These are phyloP conservation scores for Abrostola tripartita DNA, from an alignment of 2,888 invertebrate genomes.

Conservation along the genomic window DNA sequence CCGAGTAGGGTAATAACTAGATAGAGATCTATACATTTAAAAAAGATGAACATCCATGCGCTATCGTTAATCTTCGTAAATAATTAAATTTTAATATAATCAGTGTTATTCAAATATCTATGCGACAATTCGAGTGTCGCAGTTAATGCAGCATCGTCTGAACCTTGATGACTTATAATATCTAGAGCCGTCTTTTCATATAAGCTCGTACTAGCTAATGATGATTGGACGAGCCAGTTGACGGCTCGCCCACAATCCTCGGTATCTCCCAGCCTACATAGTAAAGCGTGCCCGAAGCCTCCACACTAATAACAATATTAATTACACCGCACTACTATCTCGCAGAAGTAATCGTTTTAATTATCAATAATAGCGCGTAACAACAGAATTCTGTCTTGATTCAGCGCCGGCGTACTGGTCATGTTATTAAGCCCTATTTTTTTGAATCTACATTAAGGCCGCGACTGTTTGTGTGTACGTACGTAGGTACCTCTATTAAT, in stretches of 20 bases:
- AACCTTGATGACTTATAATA: conserved; percentile 29
- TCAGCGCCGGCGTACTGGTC: conserved; percentile 26
- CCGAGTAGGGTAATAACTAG: conserved; percentile 30
- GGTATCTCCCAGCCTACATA: conserved; percentile 25
- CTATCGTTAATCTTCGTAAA: conserved; percentile 33
- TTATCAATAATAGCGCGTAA: conserved; percentile 68
- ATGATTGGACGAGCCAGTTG: conserved; percentile 27
- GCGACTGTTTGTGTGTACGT: conserved; percentile 22
- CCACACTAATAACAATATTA: conserved; percentile 72
- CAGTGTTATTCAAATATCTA: conserved; percentile 1
- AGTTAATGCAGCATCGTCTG: conserved; percentile 29
- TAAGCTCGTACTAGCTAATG: conserved; percentile 18
- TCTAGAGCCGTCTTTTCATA: conserved; percentile 21
- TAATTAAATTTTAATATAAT: conserved; percentile 11
- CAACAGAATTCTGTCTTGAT: conserved; percentile 47
- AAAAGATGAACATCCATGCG: conserved; percentile 20
- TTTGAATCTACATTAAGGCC: conserved; percentile 45
- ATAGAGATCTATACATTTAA: conserved; percentile 31
- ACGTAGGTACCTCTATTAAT: conserved; percentile 50
- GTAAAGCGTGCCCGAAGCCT: conserved; percentile 55
- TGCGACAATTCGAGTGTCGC: conserved; percentile 1
- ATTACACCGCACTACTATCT: conserved; percentile 66
- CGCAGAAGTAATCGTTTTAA: conserved; percentile 73
- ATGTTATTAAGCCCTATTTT: conserved; percentile 47
- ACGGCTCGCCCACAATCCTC: conserved; percentile 11